Evolutionary conservation across 1,140 invertebrate species (phyloP).

Genomic region (Solenopsis fugax): DNA sequence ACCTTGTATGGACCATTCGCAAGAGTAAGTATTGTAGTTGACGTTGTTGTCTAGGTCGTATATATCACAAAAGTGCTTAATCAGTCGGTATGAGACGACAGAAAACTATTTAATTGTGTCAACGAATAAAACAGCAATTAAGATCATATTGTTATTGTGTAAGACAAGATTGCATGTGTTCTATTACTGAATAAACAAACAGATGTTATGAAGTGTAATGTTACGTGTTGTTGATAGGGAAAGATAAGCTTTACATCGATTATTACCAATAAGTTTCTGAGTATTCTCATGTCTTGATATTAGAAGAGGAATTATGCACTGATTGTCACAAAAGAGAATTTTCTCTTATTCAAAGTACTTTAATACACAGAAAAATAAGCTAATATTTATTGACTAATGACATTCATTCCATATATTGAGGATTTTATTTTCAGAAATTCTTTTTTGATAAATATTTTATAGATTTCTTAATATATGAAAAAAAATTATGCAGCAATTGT

Average conservation of each 20-base stretch:
- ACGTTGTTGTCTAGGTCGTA: not conserved
- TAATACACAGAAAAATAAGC: no score
- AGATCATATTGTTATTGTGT: not conserved
- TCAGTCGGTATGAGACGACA: not conserved
- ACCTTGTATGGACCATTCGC: constrained; percentile 79
- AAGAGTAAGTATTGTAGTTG: constrained; percentile 76
- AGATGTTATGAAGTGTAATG: not conserved
- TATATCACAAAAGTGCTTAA: not conserved
- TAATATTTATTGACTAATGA: no score
- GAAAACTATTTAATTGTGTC: not conserved
- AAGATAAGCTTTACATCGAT: not conserved
- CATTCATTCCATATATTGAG: no score
- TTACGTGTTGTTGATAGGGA: not conserved
- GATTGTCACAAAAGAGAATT: no score
- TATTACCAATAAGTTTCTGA: not conserved
- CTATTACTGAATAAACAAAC: not conserved
- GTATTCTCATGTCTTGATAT: not conserved
- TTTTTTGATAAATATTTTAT: no score
- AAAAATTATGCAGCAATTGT: no score
- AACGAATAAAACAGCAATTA: not conserved
- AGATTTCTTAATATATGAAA: no score
- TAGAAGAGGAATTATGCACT: no score
- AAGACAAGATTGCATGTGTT: not conserved
- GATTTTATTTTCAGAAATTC: no score
- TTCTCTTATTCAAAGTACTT: no score